phyloP scores from a whole-genome alignment of 2,113 vertebrate genomes.

The Apaloderma vittatum region DNA sequence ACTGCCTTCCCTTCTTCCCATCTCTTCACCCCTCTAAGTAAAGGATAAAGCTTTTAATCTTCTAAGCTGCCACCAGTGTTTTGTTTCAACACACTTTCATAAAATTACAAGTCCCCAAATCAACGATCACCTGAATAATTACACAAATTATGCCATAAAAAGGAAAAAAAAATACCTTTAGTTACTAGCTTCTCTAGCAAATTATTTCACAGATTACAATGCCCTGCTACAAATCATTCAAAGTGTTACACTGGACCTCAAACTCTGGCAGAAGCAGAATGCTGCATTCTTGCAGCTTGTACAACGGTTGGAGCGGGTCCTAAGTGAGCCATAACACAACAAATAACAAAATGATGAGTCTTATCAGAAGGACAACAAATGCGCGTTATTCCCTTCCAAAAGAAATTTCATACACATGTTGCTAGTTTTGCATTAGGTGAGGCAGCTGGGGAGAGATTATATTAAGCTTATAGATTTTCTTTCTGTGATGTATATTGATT shows the following conservation, averaged over 20 bases:
- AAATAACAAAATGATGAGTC: not conserved
- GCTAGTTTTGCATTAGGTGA: not conserved
- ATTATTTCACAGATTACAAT: not conserved
- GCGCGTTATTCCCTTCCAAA: not conserved
- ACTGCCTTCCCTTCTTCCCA: not conserved
- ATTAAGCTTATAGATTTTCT: not conserved
- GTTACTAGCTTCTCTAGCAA: not conserved
- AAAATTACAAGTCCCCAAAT: not conserved
- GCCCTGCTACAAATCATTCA: not conserved
- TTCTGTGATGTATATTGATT: not conserved
- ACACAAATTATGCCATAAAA: not conserved
- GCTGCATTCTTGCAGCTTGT: not conserved
- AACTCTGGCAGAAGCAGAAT: not conserved
- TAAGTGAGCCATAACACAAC: not conserved
- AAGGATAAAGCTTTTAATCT: not conserved
- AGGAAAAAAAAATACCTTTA: not conserved
- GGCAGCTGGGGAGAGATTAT: not conserved
- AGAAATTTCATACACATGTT: not conserved
- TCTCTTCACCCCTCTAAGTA: not conserved
- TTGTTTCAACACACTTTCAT: not conserved
- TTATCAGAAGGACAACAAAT: not conserved
- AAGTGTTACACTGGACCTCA: not conserved
- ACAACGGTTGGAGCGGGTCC: not conserved
- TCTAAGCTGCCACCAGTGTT: not conserved
- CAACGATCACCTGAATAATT: not conserved